A percentile compares a stretch with the other conserved stretches of the same genome.
phyloP scores from a whole-genome alignment of 1,140 invertebrate species.

The Dendroctonus valens region DNA sequence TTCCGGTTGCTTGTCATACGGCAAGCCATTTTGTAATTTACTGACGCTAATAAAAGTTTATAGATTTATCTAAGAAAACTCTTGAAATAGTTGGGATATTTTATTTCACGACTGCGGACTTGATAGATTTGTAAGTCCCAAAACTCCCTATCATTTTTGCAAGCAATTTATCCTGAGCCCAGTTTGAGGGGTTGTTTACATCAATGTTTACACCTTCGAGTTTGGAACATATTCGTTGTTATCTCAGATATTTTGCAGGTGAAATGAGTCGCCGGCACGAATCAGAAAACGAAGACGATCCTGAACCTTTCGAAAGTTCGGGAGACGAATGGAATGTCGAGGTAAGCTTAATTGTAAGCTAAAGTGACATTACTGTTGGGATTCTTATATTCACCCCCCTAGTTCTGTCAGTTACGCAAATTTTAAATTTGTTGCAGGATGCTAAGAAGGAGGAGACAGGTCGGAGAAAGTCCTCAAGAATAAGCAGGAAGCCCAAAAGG shows the following conservation, averaged over 20 bases:
- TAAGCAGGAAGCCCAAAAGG: slow-evolving; percentile 24
- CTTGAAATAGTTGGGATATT: too few relatives aligned
- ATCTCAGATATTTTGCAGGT: not conserved
- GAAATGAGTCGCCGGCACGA: slow-evolving; percentile 36
- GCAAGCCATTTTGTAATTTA: slow-evolving; percentile 7
- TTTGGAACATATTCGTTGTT: too few relatives aligned
- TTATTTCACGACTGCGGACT: too few relatives aligned
- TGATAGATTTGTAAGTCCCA: too few relatives aligned
- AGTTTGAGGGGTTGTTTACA: too few relatives aligned
- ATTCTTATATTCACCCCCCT: not conserved
- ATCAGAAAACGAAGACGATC: slow-evolving; percentile 48
- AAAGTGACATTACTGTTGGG: not conserved
- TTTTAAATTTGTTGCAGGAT: slow-evolving; percentile 8
- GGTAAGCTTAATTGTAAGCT: slow-evolving; percentile 18
- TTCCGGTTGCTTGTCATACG: too few relatives aligned
- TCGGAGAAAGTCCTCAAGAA: slow-evolving; percentile 22
- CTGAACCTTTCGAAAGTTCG: slow-evolving; percentile 46
- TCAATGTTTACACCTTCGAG: too few relatives aligned
- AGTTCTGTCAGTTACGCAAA: too few relatives aligned
- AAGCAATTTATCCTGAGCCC: too few relatives aligned
- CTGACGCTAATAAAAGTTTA: slow-evolving; percentile 8
- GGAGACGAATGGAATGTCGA: slow-evolving; percentile 46
- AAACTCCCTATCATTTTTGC: too few relatives aligned
- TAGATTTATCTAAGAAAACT: too few relatives aligned
- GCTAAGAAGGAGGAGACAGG: slow-evolving; percentile 17